These are phyloP conservation scores for Botia almorhae DNA, from an alignment of 2,797 vertebrate genomes.

Conservation along the genomic window DNA sequence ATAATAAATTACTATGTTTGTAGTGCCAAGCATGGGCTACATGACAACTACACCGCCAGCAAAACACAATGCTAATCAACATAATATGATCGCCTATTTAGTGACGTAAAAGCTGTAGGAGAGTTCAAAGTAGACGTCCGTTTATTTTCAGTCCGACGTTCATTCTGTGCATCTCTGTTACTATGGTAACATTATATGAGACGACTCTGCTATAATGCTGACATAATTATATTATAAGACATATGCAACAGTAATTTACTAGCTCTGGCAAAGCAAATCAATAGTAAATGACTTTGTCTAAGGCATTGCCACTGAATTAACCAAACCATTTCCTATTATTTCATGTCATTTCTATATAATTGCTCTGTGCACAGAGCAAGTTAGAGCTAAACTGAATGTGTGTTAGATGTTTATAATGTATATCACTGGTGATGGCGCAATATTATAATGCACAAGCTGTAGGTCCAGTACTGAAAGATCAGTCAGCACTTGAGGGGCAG, in stretches of 20 bases:
- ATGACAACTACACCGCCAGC: not conserved
- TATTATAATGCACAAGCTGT: conserved; percentile 12
- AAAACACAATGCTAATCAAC: no score
- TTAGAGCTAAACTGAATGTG: not conserved
- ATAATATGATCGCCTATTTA: no score
- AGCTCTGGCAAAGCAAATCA: conserved; percentile 32
- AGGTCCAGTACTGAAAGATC: not conserved
- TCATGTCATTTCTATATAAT: not conserved
- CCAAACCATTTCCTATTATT: conserved; percentile 1
- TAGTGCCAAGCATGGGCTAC: not conserved
- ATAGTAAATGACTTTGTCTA: conserved; percentile 28
- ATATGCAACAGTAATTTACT: conserved; percentile 26
- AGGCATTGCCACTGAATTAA: conserved; percentile 40
- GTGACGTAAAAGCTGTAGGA: no score
- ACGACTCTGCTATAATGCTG: conserved; percentile 35
- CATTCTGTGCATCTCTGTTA: conserved; percentile 4
- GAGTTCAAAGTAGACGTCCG: not conserved
- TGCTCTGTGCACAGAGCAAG: not conserved
- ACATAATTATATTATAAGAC: conserved; percentile 38
- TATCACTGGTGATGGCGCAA: not conserved
- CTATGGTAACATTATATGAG: conserved; percentile 40
- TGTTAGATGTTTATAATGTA: conserved; percentile 8
- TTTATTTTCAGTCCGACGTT: not conserved
- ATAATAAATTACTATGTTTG: not conserved
- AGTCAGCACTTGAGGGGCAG: not conserved